A percentile compares a stretch with the other conserved stretches of the same genome.
Evolutionary conservation across 2,113 vertebrate genomes (phyloP).

Genomic region (Prinia subflava): DNA sequence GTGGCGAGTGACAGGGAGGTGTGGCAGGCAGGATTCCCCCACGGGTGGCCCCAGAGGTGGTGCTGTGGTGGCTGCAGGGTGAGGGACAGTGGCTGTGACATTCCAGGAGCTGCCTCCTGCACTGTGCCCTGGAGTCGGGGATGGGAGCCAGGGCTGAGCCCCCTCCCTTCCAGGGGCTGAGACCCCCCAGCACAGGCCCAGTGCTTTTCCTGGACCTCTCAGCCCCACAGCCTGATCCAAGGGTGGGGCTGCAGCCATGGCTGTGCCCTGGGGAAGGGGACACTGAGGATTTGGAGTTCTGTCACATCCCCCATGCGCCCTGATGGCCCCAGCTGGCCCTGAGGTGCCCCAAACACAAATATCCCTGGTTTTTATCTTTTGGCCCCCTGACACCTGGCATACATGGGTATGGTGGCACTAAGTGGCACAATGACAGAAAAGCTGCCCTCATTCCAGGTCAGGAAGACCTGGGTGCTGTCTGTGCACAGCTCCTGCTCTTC

Average conservation of each 20-base stretch:
- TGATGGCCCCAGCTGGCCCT: neutral
- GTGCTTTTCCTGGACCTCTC: neutral
- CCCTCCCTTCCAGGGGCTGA: no score
- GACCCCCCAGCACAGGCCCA: neutral
- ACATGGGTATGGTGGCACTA: fast-evolving
- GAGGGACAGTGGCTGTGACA: neutral
- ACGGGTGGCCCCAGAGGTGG: neutral
- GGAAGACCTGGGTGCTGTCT: neutral
- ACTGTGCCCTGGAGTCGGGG: fast-evolving
- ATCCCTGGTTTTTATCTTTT: neutral
- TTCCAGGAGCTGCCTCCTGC: neutral
- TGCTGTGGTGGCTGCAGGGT: neutral
- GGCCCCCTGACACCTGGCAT: neutral
- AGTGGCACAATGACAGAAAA: neutral
- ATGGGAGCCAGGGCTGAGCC: fast-evolving
- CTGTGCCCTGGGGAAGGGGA: no score
- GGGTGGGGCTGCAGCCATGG: fast-evolving
- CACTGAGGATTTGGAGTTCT: fast-evolving
- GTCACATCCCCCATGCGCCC: fast-evolving
- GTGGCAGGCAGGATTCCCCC: neutral
- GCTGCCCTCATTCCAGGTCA: no score
- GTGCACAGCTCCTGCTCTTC: neutral
- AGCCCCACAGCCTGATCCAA: neutral
- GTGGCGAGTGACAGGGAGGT: neutral
- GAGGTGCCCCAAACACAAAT: neutral